Evolutionary conservation across 1,140 invertebrate genomes (phyloP).

Genomic region (Drosophila mayri): DNA sequence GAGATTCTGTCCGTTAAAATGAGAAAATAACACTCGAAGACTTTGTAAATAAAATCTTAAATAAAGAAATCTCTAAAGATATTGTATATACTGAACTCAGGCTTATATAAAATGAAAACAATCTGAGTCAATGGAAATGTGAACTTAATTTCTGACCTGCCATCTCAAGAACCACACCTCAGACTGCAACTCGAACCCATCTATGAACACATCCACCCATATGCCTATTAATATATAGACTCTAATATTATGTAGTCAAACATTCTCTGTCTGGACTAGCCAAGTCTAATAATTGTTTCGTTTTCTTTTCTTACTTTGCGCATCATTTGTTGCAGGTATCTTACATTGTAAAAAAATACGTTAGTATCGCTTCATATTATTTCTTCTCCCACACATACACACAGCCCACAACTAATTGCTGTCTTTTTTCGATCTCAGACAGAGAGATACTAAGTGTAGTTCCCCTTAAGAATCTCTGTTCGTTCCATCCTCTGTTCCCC

Average conservation of each 20-base stretch:
- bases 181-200: slow-evolving; percentile 26
- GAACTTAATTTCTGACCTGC: slow-evolving; percentile 24
- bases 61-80: background rate
- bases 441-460: slow-evolving; percentile 19
- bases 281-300: slow-evolving; percentile 76
- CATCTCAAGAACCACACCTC: slow-evolving; percentile 17
- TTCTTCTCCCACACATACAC: slow-evolving; percentile 52
- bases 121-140: background rate
- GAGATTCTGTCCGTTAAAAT: slow-evolving; percentile 2
- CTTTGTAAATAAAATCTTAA: background rate
- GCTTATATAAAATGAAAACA: background rate
- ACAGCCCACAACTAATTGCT: slow-evolving; percentile 37
- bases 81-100: slow-evolving; percentile 4
- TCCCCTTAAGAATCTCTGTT: slow-evolving; percentile 31
- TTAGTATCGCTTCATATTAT: slow-evolving; percentile 84
- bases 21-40: background rate
- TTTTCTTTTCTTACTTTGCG: slow-evolving; percentile 83
- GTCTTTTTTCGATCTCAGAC: slow-evolving; percentile 41
- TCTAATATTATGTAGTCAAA: slow-evolving; percentile 45
- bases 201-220: slow-evolving; percentile 19
- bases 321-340: slow-evolving; percentile 84
- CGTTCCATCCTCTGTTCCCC: slow-evolving; percentile 17
- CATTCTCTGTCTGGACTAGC: slow-evolving; percentile 68
- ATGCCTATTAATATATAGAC: slow-evolving; percentile 31
- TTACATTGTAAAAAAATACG: slow-evolving; percentile 85